Evolutionary conservation across 2,888 invertebrate genomes (phyloP), one percentile per base, ranked within the genome.

Genomic region (Tuta absoluta): DNA sequence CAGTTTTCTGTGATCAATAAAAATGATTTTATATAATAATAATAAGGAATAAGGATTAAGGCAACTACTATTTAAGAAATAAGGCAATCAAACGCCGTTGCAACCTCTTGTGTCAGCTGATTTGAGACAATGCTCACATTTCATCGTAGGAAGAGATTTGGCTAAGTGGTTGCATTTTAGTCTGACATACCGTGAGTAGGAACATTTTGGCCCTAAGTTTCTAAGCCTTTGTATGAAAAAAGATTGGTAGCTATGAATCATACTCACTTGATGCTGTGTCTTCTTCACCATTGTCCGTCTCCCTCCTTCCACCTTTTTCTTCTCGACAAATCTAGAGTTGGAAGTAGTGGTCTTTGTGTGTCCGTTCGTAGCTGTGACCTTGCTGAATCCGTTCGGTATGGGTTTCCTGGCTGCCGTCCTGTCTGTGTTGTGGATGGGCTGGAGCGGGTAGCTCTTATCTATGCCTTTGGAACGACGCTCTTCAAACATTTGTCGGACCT

Each of bases 401-500:
- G 83, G 75, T 59, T 87, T 88, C 61, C 86, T 76, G 0, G 74
- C 69, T 12, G 78, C 73, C 1, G 76, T 68, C 45, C 85, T 77
- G 38, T 88, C 86, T 74, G 88, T 89, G 74, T 93, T 93, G 72
- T 93, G 92, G 64, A 97, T 92, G 0, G 97, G 97, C 76, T 96
- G 95, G 0, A 97, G 89, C 0, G 96, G 96, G 84, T 96, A 95
- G 78, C 96, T 96, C 74, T 95, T 95, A 85, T 97, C 96, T 69
- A 96, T 95, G 41, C 96, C 96, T 72, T 95, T 95, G 21, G 91
- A 90, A 48, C 96, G 93, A 28, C 96, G 93, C 80, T 96, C 96
- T 77, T 96, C 96, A 77, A 97, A 97, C 95, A 97, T 95, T 88
- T 96, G 96, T 14, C 97, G 94, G 33, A 96, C 96, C 94, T 95